Evolutionary conservation across 2,797 vertebrate genomes (phyloP).

Genomic region (Serranus cabrilla): DNA sequence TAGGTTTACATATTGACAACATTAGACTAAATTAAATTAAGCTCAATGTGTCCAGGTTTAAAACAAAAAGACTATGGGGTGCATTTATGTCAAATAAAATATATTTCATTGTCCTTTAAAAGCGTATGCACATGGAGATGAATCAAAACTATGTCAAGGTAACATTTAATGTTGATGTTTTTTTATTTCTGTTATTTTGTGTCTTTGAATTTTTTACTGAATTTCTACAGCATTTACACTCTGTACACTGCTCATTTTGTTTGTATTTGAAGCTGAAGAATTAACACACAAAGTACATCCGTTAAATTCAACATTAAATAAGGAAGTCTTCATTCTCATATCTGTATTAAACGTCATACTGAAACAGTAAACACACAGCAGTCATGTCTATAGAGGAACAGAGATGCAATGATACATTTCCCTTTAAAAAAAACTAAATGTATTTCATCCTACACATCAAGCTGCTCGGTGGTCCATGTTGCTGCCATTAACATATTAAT

Average conservation of each 20-base stretch:
- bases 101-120: background rate
- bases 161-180: background rate
- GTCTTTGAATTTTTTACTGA: background rate
- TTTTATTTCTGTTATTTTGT: background rate
- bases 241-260: background rate
- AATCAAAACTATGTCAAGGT: background rate
- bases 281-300: too few species aligned
- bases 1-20: background rate
- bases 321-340: background rate
- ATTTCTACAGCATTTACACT: background rate
- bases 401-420: slow-evolving; percentile 5
- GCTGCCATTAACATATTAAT: slow-evolving; percentile 54
- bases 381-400: background rate
- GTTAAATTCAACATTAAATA: too few species aligned
- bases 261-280: too few species aligned
- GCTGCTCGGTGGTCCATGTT: slow-evolving; percentile 12
- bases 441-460: slow-evolving; percentile 35
- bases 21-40: background rate
- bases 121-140: background rate
- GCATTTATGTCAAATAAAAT: slow-evolving; percentile 5
- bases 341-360: background rate
- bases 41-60: background rate
- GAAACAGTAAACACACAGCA: slow-evolving; percentile 7
- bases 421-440: slow-evolving; percentile 3
- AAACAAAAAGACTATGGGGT: background rate